Base-by-base conservation (phyloP, 1,140 invertebrate genomes). In the Euglossa dilemma region DNA sequence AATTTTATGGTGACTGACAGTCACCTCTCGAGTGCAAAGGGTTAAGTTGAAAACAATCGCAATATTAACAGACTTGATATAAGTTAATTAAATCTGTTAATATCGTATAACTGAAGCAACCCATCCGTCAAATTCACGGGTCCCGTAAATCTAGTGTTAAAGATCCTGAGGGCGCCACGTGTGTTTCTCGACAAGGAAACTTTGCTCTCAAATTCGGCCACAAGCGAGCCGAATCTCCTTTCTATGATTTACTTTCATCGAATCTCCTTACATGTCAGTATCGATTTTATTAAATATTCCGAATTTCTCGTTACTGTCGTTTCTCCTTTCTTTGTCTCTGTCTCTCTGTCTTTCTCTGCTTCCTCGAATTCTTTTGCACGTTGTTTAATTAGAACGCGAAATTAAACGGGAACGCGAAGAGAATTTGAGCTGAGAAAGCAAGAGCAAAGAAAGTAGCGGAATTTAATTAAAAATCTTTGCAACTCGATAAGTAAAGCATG, bases 161-260 rank as follows among this genome's bases (percentile, higher is more conserved):
- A n/a, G n/a, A n/a, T n/a, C n/a, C n/a, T n/a, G n/a, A 36, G 57
- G 36, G 28, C 50, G 73, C 75, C 70, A 66, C 54, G 59, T 61
- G 84, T 86, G n/a, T n/a, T n/a, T n/a, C n/a, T n/a, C n/a, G n/a
- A n/a, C 28, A 3, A 2, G 20, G 20, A 63, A 73, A 80, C 67
- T 61, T 61, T n/a, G 11, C 25, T 7, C 8, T 7, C 45, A 69
- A 59, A 57, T 70, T 78, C 16, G 16, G 36, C 11, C 23, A 16
- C 43, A 47, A 28, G 20, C 2, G 20, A 45, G 52, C 28, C n/a
- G n/a, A n/a, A n/a, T n/a, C n/a, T n/a, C n/a, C n/a, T n/a, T n/a
- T n/a, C n/a, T n/a, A n/a, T n/a, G n/a, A n/a, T n/a, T n/a, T n/a
- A n/a, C n/a, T 79, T 79, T 80, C 11, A 54, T 74, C 43, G 50